Percentiles rank a stretch among this genome's conserved stretches.
These are phyloP conservation scores for Himalopsyche japonica DNA, from an alignment of 2,888 invertebrate genomes.

Conservation along the genomic window DNA sequence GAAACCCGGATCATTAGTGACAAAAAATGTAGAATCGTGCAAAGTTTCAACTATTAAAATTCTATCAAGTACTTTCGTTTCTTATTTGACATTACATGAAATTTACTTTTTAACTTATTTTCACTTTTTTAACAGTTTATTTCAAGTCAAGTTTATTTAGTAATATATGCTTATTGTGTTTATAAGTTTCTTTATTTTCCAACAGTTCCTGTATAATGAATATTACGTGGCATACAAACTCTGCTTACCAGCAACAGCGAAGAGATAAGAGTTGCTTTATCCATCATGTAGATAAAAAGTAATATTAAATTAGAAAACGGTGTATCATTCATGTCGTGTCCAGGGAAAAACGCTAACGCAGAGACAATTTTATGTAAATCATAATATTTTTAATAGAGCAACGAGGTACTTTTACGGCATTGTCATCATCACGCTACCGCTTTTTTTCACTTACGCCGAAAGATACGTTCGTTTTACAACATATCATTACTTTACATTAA, in stretches of 20 bases:
- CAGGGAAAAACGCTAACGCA: not conserved
- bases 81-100: no score
- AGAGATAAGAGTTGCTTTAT: constrained; percentile 10
- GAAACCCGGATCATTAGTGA: no score
- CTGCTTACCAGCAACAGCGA: not conserved
- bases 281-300: constrained; percentile 18
- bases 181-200: not conserved
- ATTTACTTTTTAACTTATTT: no score
- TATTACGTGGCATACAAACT: not conserved
- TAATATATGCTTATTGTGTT: no score
- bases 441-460: not conserved
- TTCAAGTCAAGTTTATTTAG: no score
- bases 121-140: no score
- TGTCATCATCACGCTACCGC: constrained; percentile 23
- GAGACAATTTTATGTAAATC: constrained; percentile 35
- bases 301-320: constrained; percentile 32
- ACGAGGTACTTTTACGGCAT: constrained; percentile 10
- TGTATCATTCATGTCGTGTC: constrained; percentile 33
- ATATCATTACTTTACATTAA: not conserved
- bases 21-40: no score
- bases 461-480: not conserved
- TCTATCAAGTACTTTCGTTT: no score
- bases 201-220: not conserved
- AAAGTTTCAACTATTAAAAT: no score
- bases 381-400: constrained; percentile 32